phyloP scores from a whole-genome alignment of 2,113 vertebrate species.

The Podarcis cretensis region DNA sequence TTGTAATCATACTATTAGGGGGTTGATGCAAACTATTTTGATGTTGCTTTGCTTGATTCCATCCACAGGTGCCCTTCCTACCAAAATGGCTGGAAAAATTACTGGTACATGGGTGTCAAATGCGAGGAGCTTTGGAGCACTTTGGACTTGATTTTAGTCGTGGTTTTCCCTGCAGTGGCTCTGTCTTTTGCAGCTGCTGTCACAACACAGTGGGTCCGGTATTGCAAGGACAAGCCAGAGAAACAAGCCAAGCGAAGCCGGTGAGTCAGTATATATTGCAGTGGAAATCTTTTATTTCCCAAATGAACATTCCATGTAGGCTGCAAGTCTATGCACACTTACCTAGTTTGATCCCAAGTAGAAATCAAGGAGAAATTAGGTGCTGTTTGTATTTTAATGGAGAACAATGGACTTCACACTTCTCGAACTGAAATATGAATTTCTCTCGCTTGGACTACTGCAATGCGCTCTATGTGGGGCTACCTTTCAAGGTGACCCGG shows the following conservation, averaged over 20 bases:
- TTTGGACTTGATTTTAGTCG: slow-evolving; percentile 65
- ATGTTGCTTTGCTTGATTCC: slow-evolving; percentile 3
- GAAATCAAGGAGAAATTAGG: too few relatives aligned
- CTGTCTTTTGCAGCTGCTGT: slow-evolving; percentile 51
- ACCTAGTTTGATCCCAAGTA: background rate
- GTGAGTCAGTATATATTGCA: slow-evolving; percentile 56
- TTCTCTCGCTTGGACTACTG: too few relatives aligned
- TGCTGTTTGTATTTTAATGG: too few relatives aligned
- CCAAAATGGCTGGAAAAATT: slow-evolving; percentile 63
- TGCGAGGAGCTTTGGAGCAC: slow-evolving; percentile 74
- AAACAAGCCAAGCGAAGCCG: background rate
- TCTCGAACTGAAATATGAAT: too few relatives aligned
- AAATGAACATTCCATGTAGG: background rate
- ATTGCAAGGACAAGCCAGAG: slow-evolving; percentile 36
- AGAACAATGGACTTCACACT: too few relatives aligned
- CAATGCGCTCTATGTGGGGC: too few relatives aligned
- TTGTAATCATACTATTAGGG: background rate
- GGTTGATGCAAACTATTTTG: background rate
- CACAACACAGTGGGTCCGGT: slow-evolving; percentile 38
- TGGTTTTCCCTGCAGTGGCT: slow-evolving; percentile 55
- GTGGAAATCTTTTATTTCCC: background rate
- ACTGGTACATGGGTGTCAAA: slow-evolving; percentile 72
- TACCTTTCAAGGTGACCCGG: too few relatives aligned
- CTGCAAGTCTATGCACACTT: background rate
- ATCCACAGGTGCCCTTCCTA: slow-evolving; percentile 67